These are phyloP conservation scores for Pedetes capensis DNA, from an alignment of 2,113 vertebrate genomes.

Conservation along the genomic window DNA sequence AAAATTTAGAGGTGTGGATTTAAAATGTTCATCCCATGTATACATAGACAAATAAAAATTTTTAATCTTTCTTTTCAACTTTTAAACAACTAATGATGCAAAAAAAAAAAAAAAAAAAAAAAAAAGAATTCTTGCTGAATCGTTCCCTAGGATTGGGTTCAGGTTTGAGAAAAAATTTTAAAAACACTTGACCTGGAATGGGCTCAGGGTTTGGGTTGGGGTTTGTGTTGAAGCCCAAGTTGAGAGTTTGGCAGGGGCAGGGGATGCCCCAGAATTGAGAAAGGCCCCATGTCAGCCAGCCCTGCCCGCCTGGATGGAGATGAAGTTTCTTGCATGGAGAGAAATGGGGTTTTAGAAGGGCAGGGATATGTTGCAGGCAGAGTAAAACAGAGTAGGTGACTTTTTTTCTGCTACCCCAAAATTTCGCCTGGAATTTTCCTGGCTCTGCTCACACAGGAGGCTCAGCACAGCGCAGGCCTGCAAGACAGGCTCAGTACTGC, in stretches of 20 bases:
- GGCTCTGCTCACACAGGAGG: background rate
- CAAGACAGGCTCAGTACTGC: background rate
- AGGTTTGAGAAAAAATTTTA: too few species aligned
- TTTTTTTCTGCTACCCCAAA: background rate
- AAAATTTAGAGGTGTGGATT: too few species aligned
- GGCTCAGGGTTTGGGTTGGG: too few species aligned
- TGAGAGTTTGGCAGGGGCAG: background rate
- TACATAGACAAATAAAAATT: too few species aligned
- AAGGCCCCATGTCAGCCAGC: background rate
- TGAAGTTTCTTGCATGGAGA: fast-evolving
- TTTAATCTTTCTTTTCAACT: too few species aligned
- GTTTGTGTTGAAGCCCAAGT: too few species aligned
- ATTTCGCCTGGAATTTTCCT: background rate
- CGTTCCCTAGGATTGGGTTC: too few species aligned
- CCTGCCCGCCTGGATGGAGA: fast-evolving
- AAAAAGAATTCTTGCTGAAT: too few species aligned
- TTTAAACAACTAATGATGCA: too few species aligned
- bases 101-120: too few species aligned
- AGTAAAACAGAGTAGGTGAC: background rate
- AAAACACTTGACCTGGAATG: too few species aligned
- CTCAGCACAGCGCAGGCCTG: background rate
- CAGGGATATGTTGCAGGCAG: fast-evolving
- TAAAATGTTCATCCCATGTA: too few species aligned
- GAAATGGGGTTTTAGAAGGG: background rate
- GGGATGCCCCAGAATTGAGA: fast-evolving